These are phyloP conservation scores for Girardinichthys multiradiatus DNA, from an alignment of 2,113 vertebrate species.

Conservation along the genomic window DNA sequence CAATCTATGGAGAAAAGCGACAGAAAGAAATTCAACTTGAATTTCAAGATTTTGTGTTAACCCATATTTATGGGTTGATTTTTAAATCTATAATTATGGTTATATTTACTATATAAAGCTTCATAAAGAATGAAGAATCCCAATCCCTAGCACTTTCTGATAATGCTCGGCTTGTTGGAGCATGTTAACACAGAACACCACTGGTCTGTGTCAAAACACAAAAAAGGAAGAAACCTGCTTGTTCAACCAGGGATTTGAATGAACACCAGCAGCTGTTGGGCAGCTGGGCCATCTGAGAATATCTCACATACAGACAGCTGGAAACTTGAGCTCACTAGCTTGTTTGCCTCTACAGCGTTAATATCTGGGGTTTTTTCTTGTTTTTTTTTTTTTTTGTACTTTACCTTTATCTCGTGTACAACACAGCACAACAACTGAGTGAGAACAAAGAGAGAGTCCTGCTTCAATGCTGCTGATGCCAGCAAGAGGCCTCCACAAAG, in stretches of 20 bases:
- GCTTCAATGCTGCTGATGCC: conserved; percentile 62
- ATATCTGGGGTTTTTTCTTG: conserved; percentile 26
- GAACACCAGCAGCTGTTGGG: conserved; percentile 34
- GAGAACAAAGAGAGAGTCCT: conserved; percentile 63
- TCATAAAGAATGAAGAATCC: conserved; percentile 10
- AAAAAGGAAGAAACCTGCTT: conserved; percentile 34
- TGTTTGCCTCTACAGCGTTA: conserved; percentile 9
- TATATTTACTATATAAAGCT: conserved; percentile 21
- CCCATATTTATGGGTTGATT: neutral
- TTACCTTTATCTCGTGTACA: conserved; percentile 48
- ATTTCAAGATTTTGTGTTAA: neutral
- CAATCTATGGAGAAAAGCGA: neutral
- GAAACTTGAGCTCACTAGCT: conserved; percentile 26
- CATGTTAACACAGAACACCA: conserved; percentile 4
- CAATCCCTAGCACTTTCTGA: conserved; percentile 31
- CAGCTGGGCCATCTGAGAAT: conserved; percentile 15
- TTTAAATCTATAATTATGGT: neutral
- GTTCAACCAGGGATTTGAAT: conserved; percentile 22
- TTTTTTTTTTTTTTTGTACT: neutral
- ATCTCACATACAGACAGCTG: conserved; percentile 44
- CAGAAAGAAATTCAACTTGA: too few species aligned
- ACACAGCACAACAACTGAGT: conserved; percentile 53
- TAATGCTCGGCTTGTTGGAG: conserved; percentile 41
- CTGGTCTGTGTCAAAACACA: conserved; percentile 23
- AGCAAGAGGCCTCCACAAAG: conserved; percentile 50